These are phyloP conservation scores for Caracal caracal DNA, from an alignment of 2,113 vertebrate species.

Conservation along the genomic window DNA sequence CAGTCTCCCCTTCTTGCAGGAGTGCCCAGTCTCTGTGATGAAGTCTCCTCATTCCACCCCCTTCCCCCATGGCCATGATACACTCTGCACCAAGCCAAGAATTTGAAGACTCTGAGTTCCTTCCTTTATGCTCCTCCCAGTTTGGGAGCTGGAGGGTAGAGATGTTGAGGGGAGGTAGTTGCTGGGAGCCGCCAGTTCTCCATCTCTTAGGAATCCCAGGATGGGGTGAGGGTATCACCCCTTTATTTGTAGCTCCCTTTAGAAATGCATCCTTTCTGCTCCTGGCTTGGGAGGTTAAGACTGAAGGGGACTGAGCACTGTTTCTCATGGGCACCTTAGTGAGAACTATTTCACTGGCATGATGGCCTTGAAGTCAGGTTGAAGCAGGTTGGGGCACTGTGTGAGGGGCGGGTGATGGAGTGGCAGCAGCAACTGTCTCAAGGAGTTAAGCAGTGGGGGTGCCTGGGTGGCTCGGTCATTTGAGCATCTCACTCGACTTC, in stretches of 20 bases:
- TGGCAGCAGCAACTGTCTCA: not conserved
- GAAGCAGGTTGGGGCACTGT: accelerated
- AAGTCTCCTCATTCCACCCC: not conserved
- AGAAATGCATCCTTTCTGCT: not conserved
- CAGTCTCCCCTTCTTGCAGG: not conserved
- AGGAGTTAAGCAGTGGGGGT: not conserved
- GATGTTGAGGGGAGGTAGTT: not conserved
- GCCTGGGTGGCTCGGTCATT: too few species aligned
- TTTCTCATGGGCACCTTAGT: not conserved
- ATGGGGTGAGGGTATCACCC: not conserved
- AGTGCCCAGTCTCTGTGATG: not conserved
- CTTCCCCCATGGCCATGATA: too few species aligned
- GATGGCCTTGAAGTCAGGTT: not conserved
- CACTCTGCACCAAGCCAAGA: not conserved
- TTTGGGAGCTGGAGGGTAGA: not conserved
- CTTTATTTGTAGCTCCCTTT: not conserved
- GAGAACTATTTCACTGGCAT: not conserved
- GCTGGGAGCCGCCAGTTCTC: not conserved
- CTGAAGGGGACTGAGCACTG: too few species aligned
- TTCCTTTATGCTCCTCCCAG: not conserved
- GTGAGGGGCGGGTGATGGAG: not conserved
- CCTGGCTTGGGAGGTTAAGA: not conserved
- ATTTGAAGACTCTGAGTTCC: not conserved
- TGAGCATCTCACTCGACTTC: too few species aligned
- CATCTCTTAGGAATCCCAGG: not conserved